Evolutionary conservation across 2,113 vertebrate genomes (phyloP), one percentile per base, ranked within the genome.

Genomic region (Castor canadensis): DNA sequence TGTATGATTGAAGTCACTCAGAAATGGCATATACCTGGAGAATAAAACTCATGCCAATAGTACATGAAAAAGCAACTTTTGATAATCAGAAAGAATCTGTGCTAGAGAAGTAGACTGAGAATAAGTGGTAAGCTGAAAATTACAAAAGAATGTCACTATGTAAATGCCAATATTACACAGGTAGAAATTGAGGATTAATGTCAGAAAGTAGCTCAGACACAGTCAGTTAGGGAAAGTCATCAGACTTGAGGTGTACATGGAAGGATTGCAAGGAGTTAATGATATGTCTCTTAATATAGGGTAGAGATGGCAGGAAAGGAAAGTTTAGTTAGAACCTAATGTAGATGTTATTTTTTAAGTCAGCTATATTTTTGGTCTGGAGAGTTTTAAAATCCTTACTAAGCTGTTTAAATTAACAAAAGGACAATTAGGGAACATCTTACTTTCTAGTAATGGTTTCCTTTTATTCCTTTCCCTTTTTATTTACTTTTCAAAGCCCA

Each of bases 301-400:
- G 40, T 20, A 2, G 24, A 47, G 24, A 58, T 35, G 11, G 17
- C 38, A 47, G 38, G 20, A 80, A 83, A 54, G n/a, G 7, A 43
- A 67, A 17, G 24, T 38, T 7, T 60, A 67, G 6, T n/a, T 47
- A 62, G 12, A 54, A 22, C n/a, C 60, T 20, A n/a, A 30, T 13
- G 2, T 30, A 71, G 26, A 35, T 60, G 35, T 40, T 64, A 22
- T 28, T 83, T 80, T 87, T 73, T 30, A 76, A 89, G 30, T 81
- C n/a, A 47, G 9, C 35, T 73, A 2, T 43, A n/a, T 2, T 89
- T 91, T 45, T 89, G 28, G 2, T 75, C 40, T 90, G 3, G 24
- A 92, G 9, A 76, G 43, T 47, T 96, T 54, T 15, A 60, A 66
- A 91, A 66, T 92, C 5, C 87, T 84, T 89, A 54, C n/a, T 95